A percentile compares a stretch with the other conserved stretches of the same genome.
These are phyloP conservation scores for Sabellastarte sp. DNA, from an alignment of 2,888 invertebrate genomes.

Conservation along the genomic window DNA sequence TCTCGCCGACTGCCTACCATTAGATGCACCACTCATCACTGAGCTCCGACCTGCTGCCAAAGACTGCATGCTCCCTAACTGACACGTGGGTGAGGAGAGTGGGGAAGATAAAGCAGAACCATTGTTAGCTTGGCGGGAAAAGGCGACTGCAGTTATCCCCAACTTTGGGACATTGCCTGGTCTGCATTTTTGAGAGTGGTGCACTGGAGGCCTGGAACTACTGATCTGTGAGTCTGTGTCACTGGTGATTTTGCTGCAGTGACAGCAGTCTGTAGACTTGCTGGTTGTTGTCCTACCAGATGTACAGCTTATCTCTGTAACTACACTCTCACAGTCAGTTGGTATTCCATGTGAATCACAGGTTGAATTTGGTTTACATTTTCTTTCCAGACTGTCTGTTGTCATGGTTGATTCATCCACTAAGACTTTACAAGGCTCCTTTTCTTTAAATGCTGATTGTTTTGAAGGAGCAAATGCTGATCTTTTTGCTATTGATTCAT, in stretches of 20 bases:
- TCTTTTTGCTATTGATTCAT: too few relatives aligned
- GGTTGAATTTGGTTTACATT: neutral
- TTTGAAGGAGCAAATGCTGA: too few relatives aligned
- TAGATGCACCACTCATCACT: neutral
- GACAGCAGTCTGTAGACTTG: neutral
- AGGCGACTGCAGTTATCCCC: neutral
- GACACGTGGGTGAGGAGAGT: neutral
- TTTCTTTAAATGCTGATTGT: too few relatives aligned
- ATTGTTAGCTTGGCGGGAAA: neutral
- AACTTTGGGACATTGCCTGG: too few relatives aligned
- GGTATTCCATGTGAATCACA: too few relatives aligned
- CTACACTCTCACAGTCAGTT: neutral
- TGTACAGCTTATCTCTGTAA: neutral
- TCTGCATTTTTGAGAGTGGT: neutral
- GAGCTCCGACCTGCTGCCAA: neutral
- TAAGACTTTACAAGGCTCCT: too few relatives aligned
- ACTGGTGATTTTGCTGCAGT: neutral
- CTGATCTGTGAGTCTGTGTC: neutral
- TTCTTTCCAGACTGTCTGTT: neutral
- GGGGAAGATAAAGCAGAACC: neutral
- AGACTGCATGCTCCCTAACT: neutral
- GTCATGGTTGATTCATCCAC: neutral
- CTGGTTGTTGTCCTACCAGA: neutral
- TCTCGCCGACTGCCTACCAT: neutral
- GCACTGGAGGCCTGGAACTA: neutral